These are phyloP conservation scores for Struthidea cinerea DNA, from an alignment of 2,113 vertebrate genomes.

Conservation along the genomic window DNA sequence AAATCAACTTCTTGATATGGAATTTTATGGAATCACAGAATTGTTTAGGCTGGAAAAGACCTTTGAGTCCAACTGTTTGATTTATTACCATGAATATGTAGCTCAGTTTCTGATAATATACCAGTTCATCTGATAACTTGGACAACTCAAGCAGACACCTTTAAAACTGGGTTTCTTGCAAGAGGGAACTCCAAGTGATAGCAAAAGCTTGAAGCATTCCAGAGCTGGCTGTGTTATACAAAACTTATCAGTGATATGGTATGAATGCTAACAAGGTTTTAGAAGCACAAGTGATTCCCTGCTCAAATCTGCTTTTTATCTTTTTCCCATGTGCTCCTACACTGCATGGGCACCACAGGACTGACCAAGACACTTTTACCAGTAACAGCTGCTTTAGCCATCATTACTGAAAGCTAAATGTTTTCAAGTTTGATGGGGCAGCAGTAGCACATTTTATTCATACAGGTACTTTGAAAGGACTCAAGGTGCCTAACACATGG, in stretches of 20 bases:
- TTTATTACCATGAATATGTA: background rate
- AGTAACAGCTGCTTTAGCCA: background rate
- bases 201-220: background rate
- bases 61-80: background rate
- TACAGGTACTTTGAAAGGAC: background rate
- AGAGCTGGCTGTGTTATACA: background rate
- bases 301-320: background rate
- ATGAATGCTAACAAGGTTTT: background rate
- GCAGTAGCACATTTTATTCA: background rate
- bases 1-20: background rate
- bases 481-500: background rate
- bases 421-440: background rate
- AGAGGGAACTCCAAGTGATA: background rate
- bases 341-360: background rate
- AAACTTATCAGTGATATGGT: background rate
- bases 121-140: background rate
- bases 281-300: background rate
- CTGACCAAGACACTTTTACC: background rate
- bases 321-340: background rate
- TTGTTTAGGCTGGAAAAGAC: background rate
- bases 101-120: background rate
- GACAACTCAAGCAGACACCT: background rate
- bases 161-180: background rate
- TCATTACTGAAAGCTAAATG: background rate
- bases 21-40: background rate